Evolutionary conservation across 2,797 vertebrate genomes (phyloP), one percentile per base, ranked within the genome.

Genomic region (Acanthiza pusilla): DNA sequence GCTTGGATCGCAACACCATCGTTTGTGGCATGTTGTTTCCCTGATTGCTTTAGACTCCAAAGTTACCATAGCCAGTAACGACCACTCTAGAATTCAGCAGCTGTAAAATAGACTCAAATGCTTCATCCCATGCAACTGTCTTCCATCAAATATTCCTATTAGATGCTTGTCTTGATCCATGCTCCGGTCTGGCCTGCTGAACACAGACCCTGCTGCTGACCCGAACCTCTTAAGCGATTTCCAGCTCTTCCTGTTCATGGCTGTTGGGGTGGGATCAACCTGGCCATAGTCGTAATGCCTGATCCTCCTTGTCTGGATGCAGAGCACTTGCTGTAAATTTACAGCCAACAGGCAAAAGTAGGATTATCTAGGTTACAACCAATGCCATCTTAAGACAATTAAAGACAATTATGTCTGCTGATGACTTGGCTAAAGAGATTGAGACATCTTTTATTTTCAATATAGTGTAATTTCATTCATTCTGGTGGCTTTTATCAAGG

Each of bases 1-100:
- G 13, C 17, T 53, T 7, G 0, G 1, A 73, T 27, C 0, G 3
- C 38, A 40, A 43, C 62, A 26, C 5, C 61, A n/a, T 16, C 14
- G 18, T 67, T 88, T 68, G 23, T 58, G 60, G 71, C 26, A 73
- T 7, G 11, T 9, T 55, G 30, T 62, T 91, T 74, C 9, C 10
- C 20, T 58, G 16, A 42, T n/a, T 90, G 43, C 21, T 84, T 84
- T 84, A 45, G 10, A 48, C 20, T 55, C 7, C 22, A 36, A n/a
- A 26, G 8, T 61, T 71, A 26, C n/a, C 18, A 20, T 21, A 50
- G 29, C 16, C 38, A 53, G 13, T 9, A 54, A 23, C 16, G 27
- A 76, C 21, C 17, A 42, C 22, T 58, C 20, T 25, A 60, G 47
- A 83, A 77, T 50, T 55, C 82, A 89, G 17, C 30, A 77, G 23